Percentiles rank a stretch among this genome's conserved stretches.
These are phyloP conservation scores for Pocillopora verrucosa DNA, from an alignment of 64 coral and sea anemone species.

Conservation along the genomic window DNA sequence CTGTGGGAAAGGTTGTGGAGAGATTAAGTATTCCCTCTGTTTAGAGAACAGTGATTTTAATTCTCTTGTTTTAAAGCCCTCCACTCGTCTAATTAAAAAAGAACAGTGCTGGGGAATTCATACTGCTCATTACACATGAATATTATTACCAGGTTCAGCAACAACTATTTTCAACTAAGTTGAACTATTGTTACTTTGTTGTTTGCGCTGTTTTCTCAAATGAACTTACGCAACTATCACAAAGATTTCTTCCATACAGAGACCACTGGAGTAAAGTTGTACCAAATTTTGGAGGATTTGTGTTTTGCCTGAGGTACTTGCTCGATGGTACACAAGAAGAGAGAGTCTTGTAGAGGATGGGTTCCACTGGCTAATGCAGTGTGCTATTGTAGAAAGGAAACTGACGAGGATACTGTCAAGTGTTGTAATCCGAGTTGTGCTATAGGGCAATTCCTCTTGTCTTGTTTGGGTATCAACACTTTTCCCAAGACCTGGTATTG, in stretches of 20 bases:
- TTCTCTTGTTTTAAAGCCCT: too few relatives aligned
- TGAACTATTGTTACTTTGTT: too few relatives aligned
- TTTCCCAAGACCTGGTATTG: slow-evolving; percentile 54
- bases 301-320: slow-evolving; percentile 25
- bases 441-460: not conserved
- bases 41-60: too few relatives aligned
- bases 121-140: too few relatives aligned
- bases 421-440: not conserved
- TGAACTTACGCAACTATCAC: not conserved
- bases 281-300: slow-evolving; percentile 35
- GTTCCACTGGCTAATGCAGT: not conserved
- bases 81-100: too few relatives aligned
- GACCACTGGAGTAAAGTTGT: slow-evolving; percentile 4
- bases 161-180: too few relatives aligned
- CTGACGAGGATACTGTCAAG: too few relatives aligned
- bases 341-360: not conserved
- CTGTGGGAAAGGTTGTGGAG: too few relatives aligned
- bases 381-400: not conserved
- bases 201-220: too few relatives aligned
- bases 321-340: slow-evolving; percentile 37
- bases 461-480: slow-evolving; percentile 12
- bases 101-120: too few relatives aligned
- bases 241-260: slow-evolving; percentile 24
- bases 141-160: too few relatives aligned
- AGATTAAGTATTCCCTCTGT: too few relatives aligned